phyloP scores from a whole-genome alignment of 2,888 invertebrate genomes.

The Limenitis arthemis region DNA sequence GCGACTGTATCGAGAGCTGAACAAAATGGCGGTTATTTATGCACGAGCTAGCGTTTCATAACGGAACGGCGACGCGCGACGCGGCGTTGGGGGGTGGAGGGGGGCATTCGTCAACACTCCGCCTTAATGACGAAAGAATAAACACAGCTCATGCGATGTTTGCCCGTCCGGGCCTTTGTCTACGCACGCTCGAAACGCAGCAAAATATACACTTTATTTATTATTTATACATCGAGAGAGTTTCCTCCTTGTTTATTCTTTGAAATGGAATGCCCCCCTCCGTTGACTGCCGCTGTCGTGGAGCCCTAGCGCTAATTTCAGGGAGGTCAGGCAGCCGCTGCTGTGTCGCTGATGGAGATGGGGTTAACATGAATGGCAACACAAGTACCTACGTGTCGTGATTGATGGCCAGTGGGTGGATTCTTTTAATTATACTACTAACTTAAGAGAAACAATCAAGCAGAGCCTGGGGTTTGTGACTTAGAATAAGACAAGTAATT shows the following conservation, averaged over 20 bases:
- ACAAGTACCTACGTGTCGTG: background rate
- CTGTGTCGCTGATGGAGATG: slow-evolving; percentile 26
- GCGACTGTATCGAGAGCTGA: slow-evolving; percentile 29
- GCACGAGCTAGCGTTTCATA: slow-evolving; percentile 37
- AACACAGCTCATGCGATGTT: slow-evolving; percentile 48
- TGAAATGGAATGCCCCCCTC: too few species aligned
- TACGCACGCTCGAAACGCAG: slow-evolving; percentile 54
- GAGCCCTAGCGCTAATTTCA: slow-evolving; percentile 58
- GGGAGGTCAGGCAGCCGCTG: slow-evolving; percentile 38
- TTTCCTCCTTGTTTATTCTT: too few species aligned
- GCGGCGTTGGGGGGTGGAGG: slow-evolving; percentile 30
- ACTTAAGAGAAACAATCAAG: too few species aligned
- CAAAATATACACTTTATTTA: slow-evolving; percentile 62
- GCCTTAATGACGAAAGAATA: slow-evolving; percentile 66
- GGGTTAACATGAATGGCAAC: slow-evolving; percentile 20
- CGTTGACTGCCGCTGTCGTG: slow-evolving; percentile 45
- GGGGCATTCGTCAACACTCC: slow-evolving; percentile 58
- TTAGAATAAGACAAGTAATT: background rate
- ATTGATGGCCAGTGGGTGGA: background rate
- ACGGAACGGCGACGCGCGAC: slow-evolving; percentile 37
- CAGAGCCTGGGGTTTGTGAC: too few species aligned
- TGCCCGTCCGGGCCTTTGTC: slow-evolving; percentile 56
- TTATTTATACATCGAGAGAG: slow-evolving; percentile 67
- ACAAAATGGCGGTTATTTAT: slow-evolving; percentile 49
- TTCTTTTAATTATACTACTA: too few species aligned